A percentile compares a stretch with the other conserved stretches of the same genome.
phyloP scores from a whole-genome alignment of 2,113 vertebrate species.

The Hemiscyllium ocellatum region DNA sequence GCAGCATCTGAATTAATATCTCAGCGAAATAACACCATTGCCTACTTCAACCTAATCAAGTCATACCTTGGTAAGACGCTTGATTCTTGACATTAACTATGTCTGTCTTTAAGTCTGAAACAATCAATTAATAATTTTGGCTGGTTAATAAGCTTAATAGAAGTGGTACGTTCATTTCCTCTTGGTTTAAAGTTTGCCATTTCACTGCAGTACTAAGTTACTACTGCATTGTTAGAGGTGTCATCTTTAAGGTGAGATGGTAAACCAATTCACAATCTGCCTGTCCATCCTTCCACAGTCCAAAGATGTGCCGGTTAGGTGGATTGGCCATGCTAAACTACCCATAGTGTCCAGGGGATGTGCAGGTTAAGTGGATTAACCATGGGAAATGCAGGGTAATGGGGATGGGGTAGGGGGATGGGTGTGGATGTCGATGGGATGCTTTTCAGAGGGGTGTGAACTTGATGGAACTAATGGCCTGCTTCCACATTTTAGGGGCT shows the following conservation, averaged over 20 bases:
- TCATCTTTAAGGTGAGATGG: not conserved
- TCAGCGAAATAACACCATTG: not conserved
- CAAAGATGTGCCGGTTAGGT: too few species aligned
- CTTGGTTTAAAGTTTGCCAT: too few species aligned
- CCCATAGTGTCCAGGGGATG: too few species aligned
- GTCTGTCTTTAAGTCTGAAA: not conserved
- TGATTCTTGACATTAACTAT: not conserved
- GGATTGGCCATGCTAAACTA: too few species aligned
- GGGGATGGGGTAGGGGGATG: too few species aligned
- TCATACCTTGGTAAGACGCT: not conserved
- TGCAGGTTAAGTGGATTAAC: too few species aligned
- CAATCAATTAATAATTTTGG: not conserved
- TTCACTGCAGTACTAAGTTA: not conserved
- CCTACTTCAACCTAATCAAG: conserved; percentile 20
- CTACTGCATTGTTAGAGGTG: not conserved
- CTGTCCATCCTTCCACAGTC: not conserved
- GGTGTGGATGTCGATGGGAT: too few species aligned
- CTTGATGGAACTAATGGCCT: too few species aligned
- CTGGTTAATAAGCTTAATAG: not conserved
- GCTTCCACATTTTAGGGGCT: too few species aligned
- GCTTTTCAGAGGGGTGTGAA: too few species aligned
- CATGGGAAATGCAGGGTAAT: too few species aligned
- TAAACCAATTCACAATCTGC: not conserved
- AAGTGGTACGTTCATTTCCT: not conserved
- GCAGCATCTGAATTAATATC: not conserved